These are phyloP conservation scores for Leucoraja erinaceus DNA, from an alignment of 2,113 vertebrate species.

Conservation along the genomic window DNA sequence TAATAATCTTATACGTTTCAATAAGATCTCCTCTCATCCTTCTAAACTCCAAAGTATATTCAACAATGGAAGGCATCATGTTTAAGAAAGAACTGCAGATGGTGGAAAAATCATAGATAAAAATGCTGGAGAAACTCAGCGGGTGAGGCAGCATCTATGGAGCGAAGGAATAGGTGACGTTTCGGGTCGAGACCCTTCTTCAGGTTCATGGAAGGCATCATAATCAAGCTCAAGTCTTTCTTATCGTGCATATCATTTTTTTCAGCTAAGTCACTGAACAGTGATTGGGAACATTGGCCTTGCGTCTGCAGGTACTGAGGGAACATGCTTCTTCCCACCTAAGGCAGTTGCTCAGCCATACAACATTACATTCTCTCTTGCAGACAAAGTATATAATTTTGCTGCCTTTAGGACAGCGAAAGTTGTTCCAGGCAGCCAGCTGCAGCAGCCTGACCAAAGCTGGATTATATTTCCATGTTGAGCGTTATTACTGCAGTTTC, in stretches of 20 bases:
- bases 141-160: too few species aligned
- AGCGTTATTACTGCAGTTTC: constrained; percentile 26
- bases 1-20: too few species aligned
- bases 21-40: too few species aligned
- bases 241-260: neutral
- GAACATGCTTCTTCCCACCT: neutral
- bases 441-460: constrained; percentile 7
- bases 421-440: neutral
- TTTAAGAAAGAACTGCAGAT: too few species aligned
- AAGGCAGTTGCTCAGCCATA: neutral
- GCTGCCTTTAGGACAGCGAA: neutral
- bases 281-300: neutral
- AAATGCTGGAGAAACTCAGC: too few species aligned
- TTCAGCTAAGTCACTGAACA: neutral
- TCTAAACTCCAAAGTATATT: too few species aligned
- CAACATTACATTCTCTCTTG: neutral
- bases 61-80: too few species aligned
- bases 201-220: neutral
- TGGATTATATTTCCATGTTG: constrained; percentile 33
- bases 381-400: neutral
- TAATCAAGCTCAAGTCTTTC: neutral
- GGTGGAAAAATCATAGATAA: too few species aligned
- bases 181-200: too few species aligned
- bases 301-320: neutral
- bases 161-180: too few species aligned